Percentiles rank a stretch among this genome's conserved stretches.
phyloP scores from a whole-genome alignment of 2,797 vertebrate genomes.

The Liparis tanakae region DNA sequence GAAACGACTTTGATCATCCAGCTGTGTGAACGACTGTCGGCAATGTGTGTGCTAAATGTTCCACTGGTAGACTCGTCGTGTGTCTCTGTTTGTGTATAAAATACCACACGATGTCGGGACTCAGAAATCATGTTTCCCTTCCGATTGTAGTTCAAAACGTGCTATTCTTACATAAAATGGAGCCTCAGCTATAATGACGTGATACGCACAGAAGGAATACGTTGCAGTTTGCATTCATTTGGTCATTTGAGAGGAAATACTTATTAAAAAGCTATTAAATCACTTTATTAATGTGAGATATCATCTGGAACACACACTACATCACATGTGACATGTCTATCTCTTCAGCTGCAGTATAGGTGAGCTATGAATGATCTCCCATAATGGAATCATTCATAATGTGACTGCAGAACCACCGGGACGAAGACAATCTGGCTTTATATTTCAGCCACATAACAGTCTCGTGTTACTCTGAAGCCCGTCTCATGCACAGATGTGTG shows the following conservation, averaged over 20 bases:
- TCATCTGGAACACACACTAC: background rate
- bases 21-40: background rate
- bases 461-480: too few species aligned
- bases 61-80: background rate
- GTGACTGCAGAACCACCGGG: background rate
- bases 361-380: background rate
- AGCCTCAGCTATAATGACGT: background rate
- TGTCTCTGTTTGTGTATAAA: background rate
- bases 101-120: background rate
- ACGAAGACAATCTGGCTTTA: background rate
- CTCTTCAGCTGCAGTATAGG: background rate
- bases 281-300: background rate
- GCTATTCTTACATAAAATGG: background rate
- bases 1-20: conserved; percentile 15
- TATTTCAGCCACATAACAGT: background rate
- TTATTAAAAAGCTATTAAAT: background rate
- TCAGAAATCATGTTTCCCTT: background rate
- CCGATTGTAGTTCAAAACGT: background rate
- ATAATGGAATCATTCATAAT: background rate
- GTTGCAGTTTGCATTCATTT: background rate
- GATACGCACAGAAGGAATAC: background rate
- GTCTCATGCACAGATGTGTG: too few species aligned
- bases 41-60: background rate
- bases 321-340: background rate
- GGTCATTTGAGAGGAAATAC: background rate